Percentiles rank a stretch among this genome's conserved stretches.
Conservation (phyloP, 2,113 vertebrate species). For the Setophaga petechia region DNA sequence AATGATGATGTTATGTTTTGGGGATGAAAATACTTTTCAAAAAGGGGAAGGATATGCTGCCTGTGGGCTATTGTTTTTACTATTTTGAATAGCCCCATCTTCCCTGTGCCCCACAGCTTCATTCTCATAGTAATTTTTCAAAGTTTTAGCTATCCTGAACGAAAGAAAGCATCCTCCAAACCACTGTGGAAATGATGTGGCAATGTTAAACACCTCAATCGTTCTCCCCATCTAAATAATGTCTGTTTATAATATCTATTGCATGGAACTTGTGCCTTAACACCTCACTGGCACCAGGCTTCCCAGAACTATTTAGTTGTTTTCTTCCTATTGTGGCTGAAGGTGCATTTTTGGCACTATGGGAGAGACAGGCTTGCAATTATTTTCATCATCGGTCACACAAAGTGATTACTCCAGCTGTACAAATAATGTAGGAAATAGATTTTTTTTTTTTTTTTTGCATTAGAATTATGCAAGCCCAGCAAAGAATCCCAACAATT, state of each 20-base stretch:
- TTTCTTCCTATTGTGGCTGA: constrained; percentile 34
- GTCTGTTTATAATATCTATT: not conserved
- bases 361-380: constrained; percentile 20
- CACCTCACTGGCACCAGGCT: constrained; percentile 14
- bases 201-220: not conserved
- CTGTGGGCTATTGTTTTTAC: not conserved
- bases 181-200: not conserved
- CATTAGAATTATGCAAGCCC: constrained; percentile 77
- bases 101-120: not conserved
- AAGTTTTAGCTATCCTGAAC: not conserved
- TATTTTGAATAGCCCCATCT: not conserved
- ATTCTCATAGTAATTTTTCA: not conserved
- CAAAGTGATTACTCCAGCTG: constrained; percentile 77
- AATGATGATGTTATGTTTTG: not conserved
- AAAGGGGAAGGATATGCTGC: not conserved
- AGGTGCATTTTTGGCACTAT: not conserved
- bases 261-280: not conserved
- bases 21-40: not conserved
- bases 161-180: not conserved
- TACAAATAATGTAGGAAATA: constrained; percentile 81
- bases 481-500: constrained; percentile 79
- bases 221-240: not conserved
- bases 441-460: constrained; percentile 62
- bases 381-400: constrained; percentile 19
- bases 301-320: not conserved